Evolutionary conservation across 2,797 vertebrate genomes (phyloP).

Genomic region (Crenuchus spilurus): DNA sequence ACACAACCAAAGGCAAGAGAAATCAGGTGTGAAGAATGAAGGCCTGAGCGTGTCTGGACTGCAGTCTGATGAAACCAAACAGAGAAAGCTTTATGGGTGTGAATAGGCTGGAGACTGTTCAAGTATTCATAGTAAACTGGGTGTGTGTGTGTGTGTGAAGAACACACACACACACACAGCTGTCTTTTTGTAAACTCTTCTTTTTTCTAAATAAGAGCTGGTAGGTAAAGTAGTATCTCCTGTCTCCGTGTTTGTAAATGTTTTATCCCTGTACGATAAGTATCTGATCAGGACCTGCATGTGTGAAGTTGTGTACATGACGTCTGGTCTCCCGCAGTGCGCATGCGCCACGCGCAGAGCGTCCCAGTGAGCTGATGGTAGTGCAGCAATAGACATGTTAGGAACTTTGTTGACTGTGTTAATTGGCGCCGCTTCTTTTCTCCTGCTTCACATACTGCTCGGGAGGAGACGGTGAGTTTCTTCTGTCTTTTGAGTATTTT

Average conservation of each 20-base stretch:
- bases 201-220: too few relatives aligned
- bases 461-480: conserved; percentile 53
- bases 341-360: neutral
- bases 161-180: too few relatives aligned
- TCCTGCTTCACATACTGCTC: conserved; percentile 18
- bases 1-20: neutral
- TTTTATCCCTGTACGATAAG: too few relatives aligned
- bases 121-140: too few relatives aligned
- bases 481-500: neutral
- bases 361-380: neutral
- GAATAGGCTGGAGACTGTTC: too few relatives aligned
- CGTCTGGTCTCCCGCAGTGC: too few relatives aligned
- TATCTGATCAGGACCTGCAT: too few relatives aligned
- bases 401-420: conserved; percentile 30
- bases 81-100: neutral
- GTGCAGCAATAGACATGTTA: conserved; percentile 34
- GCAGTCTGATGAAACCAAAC: neutral
- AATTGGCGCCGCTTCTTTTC: conserved; percentile 24
- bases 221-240: too few relatives aligned
- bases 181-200: too few relatives aligned
- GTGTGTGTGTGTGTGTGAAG: too few relatives aligned
- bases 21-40: neutral
- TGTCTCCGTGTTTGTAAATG: too few relatives aligned
- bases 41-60: neutral
- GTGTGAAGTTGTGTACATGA: too few relatives aligned